Evolutionary conservation across 2,797 vertebrate genomes (phyloP), one percentile per base, ranked within the genome.

Genomic region (Remorina albescens): DNA sequence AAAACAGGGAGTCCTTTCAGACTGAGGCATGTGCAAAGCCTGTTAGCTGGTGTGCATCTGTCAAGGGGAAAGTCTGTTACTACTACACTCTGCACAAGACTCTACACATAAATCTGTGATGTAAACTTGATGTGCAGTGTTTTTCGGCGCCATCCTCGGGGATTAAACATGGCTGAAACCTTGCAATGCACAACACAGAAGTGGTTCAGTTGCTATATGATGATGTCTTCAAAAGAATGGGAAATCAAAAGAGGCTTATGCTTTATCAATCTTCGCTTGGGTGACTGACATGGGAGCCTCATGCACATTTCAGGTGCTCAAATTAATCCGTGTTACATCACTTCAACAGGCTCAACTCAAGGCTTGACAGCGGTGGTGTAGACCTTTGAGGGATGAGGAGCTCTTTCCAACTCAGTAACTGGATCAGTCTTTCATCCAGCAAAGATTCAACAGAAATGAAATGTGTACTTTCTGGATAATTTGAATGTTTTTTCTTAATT

Each of bases 31-130:
- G 75, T 61, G 73, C 58, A 71, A 56, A 74, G 56, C 50, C 63
- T 59, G 73, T 59, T 84, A 73, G 81, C 80, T 83, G 72, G 34
- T 42, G 62, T 41, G 72, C 79, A 86, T 92, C 88, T 85, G 85
- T 82, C 80, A 59, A 67, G 63, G 51, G 68, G 47, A 37, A 71
- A 23, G 76, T 62, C 55, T 78, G 82, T 83, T 89, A 77, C 75
- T 74, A 80, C 65, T 47, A 64, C 66, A 21, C 78, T 77, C 55
- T 70, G 19, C 18, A 44, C 6, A 32, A 80, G 85, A 86, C 30
- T 30, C 30, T 30, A 30, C 30, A 30, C 30, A 81, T 72, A 84
- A 83, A 86, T 56, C 41, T 58, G 72, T 75, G 82, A 86, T 60
- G 28, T 60, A 61, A 65, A 70, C 23, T 37, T 64, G 42, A 76